A percentile compares a stretch with the other conserved stretches of the same genome.
Evolutionary conservation across 2,113 vertebrate genomes (phyloP).

Genomic region (Crotalus helleri): DNA sequence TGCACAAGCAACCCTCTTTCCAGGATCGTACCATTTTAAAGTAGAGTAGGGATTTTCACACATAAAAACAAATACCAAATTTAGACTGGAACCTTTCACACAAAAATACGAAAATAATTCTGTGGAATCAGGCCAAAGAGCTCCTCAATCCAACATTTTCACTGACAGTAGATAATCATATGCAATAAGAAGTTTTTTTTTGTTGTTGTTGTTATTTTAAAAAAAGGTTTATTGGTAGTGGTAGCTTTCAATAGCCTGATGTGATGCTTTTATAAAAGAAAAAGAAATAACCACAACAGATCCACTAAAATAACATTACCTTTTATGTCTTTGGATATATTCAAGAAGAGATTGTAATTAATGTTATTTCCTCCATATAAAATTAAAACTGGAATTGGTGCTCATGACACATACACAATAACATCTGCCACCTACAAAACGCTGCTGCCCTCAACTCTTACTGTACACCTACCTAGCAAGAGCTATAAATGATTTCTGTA

Average conservation of each 20-base stretch:
- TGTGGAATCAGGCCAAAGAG: not conserved
- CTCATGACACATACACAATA: not conserved
- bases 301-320: not conserved
- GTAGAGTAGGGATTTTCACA: not conserved
- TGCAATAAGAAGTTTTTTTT: not conserved
- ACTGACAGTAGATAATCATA: not conserved
- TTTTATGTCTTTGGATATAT: not conserved
- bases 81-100: not conserved
- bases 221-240: not conserved
- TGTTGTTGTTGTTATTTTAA: not conserved
- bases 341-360: not conserved
- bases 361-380: not conserved
- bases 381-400: not conserved
- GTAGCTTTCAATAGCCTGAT: not conserved
- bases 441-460: not conserved
- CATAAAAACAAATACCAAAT: not conserved
- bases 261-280: not conserved
- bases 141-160: not conserved
- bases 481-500: conserved; percentile 11
- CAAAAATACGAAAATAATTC: not conserved
- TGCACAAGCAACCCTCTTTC: not conserved
- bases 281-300: not conserved
- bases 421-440: not conserved
- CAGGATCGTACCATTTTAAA: not conserved
- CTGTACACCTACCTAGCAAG: not conserved